Evolutionary conservation across 1,140 invertebrate species (phyloP).

Genomic region (Batillaria attramentaria): DNA sequence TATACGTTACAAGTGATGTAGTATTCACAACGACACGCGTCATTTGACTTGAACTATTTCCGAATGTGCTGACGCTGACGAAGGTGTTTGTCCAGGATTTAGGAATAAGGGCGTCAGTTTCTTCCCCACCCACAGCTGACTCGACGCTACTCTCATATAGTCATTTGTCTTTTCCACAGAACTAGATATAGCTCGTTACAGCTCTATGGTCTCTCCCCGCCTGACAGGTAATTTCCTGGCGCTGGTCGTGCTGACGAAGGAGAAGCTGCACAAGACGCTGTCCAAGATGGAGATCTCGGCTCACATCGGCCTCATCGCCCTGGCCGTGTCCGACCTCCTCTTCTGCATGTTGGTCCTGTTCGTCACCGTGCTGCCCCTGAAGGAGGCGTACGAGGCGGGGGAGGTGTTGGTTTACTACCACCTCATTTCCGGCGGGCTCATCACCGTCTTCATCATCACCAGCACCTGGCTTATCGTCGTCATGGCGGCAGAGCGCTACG

Average conservation of each 20-base stretch:
- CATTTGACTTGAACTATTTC: too few species aligned
- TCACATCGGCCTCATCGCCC: constrained; percentile 66
- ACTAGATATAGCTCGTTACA: too few species aligned
- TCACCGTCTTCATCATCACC: constrained; percentile 67
- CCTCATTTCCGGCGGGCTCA: constrained; percentile 58
- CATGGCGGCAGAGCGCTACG: constrained; percentile 67
- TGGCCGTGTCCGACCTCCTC: constrained; percentile 68
- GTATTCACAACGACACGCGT: too few species aligned
- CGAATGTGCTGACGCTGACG: too few species aligned
- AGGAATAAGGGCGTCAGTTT: too few species aligned
- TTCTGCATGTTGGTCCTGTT: constrained; percentile 66
- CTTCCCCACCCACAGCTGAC: too few species aligned
- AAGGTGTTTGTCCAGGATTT: too few species aligned
- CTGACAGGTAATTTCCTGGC: constrained; percentile 66
- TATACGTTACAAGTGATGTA: too few species aligned
- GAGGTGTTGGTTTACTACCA: constrained; percentile 53
- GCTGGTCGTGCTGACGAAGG: constrained; percentile 65
- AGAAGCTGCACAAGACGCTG: constrained; percentile 63
- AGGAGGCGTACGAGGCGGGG: constrained; percentile 46
- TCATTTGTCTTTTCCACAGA: too few species aligned
- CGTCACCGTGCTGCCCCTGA: constrained; percentile 53
- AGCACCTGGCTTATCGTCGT: constrained; percentile 69
- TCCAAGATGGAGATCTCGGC: constrained; percentile 69
- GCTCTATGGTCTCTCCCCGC: too few species aligned
- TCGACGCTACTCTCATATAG: too few species aligned